Percentiles rank a stretch among this genome's conserved stretches.
These are phyloP conservation scores for Hypocryptadius cinnamomeus DNA, from an alignment of 2,113 vertebrate genomes.

Conservation along the genomic window DNA sequence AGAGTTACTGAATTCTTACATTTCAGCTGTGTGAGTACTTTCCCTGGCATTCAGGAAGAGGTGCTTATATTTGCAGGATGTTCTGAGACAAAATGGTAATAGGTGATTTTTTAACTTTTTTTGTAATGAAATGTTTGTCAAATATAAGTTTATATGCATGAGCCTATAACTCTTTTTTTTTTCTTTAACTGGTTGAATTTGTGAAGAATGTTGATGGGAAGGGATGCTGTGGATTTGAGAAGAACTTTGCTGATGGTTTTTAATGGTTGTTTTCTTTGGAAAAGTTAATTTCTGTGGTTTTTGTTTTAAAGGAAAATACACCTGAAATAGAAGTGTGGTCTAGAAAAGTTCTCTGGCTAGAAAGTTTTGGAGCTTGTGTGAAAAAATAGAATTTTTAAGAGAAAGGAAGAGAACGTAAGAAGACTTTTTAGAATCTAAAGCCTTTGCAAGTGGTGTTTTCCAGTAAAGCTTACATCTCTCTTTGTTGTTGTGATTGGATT, in stretches of 20 bases:
- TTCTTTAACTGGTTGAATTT: background rate
- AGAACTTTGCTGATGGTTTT: background rate
- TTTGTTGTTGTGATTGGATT: background rate
- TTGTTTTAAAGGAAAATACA: background rate
- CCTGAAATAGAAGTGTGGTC: background rate
- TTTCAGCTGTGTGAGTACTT: constrained; percentile 18
- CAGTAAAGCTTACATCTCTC: background rate
- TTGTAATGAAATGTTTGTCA: background rate
- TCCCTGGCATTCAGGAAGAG: background rate
- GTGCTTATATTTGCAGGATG: background rate
- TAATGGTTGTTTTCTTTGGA: background rate
- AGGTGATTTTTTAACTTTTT: background rate
- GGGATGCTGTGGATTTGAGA: background rate
- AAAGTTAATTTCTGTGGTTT: background rate
- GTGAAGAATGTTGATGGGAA: background rate
- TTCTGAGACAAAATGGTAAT: background rate
- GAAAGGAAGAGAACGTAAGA: background rate
- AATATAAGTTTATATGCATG: background rate
- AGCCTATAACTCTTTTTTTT: background rate
- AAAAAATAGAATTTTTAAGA: background rate
- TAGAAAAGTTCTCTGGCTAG: background rate
- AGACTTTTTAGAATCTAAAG: background rate
- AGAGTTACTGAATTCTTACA: background rate
- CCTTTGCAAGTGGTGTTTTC: background rate
- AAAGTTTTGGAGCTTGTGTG: background rate